Evolutionary conservation across 1,140 invertebrate genomes (phyloP).

Genomic region (Pseudomyrmex pallidus): DNA sequence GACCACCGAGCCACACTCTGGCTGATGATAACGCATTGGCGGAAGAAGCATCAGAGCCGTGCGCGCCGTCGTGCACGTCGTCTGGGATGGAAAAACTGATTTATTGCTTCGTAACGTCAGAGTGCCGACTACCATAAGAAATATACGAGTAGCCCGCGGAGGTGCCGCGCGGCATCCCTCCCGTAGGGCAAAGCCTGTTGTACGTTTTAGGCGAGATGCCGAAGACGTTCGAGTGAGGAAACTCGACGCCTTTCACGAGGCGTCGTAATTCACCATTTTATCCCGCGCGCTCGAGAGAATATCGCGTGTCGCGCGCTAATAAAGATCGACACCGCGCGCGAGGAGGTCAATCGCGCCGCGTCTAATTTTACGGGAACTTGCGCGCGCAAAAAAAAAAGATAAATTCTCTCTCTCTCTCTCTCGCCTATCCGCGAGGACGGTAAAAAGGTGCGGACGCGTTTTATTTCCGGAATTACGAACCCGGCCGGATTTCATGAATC

Average conservation of each 20-base stretch:
- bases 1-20: slow-evolving; percentile 14
- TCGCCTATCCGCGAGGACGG: background rate
- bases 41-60: slow-evolving; percentile 65
- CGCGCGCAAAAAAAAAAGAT: background rate
- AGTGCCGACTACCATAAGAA: slow-evolving; percentile 52
- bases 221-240: slow-evolving; percentile 26
- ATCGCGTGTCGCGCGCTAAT: background rate
- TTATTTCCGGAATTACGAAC: slow-evolving; percentile 42
- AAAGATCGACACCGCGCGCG: background rate
- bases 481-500: slow-evolving; percentile 29
- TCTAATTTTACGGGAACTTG: too few relatives aligned
- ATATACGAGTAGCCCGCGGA: slow-evolving; percentile 59
- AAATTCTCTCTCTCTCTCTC: background rate
- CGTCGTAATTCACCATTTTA: background rate
- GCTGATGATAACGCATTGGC: slow-evolving; percentile 66
- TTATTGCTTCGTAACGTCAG: slow-evolving; percentile 67
- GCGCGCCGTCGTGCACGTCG: slow-evolving; percentile 57
- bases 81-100: slow-evolving; percentile 73
- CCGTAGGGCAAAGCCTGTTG: slow-evolving; percentile 12
- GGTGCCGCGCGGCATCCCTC: background rate
- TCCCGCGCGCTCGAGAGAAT: background rate
- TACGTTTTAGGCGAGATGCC: slow-evolving; percentile 36
- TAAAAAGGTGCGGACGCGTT: background rate
- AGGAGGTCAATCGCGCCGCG: too few relatives aligned
- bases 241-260: slow-evolving; percentile 22